These are phyloP conservation scores for Anoplolepis gracilipes DNA, from an alignment of 1,140 invertebrate species.

Conservation along the genomic window DNA sequence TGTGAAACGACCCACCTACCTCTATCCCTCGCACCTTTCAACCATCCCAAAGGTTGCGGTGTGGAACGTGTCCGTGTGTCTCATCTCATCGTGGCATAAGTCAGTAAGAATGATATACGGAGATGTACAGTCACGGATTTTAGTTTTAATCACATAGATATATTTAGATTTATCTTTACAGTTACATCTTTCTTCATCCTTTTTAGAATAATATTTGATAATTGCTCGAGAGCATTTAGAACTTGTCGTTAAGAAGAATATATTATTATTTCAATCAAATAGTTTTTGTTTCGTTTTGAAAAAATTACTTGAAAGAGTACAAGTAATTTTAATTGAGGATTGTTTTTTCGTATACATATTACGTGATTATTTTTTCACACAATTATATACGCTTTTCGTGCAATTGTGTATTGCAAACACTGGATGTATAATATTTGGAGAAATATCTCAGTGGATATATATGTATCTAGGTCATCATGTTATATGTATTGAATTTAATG, in stretches of 20 bases:
- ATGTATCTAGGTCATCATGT: neutral
- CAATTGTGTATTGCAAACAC: slow-evolving; percentile 1
- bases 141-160: neutral
- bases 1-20: slow-evolving; percentile 78
- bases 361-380: neutral
- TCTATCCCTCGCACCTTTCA: slow-evolving; percentile 63
- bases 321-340: slow-evolving; percentile 18
- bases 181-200: neutral
- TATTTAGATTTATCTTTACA: neutral
- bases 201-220: neutral
- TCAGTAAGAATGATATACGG: neutral
- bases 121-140: neutral
- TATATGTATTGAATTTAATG: slow-evolving; percentile 32
- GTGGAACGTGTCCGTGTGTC: slow-evolving; percentile 68
- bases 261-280: neutral
- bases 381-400: slow-evolving; percentile 12
- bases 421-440: slow-evolving; percentile 20
- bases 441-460: slow-evolving; percentile 20
- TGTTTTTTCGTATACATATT: neutral
- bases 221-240: neutral
- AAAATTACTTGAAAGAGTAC: neutral
- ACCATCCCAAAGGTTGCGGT: slow-evolving; percentile 59
- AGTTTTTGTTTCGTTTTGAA: neutral
- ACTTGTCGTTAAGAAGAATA: neutral
- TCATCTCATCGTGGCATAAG: slow-evolving; percentile 42